phyloP scores from a whole-genome alignment of 2,888 invertebrate species.

The Cylindroiulus punctatus region DNA sequence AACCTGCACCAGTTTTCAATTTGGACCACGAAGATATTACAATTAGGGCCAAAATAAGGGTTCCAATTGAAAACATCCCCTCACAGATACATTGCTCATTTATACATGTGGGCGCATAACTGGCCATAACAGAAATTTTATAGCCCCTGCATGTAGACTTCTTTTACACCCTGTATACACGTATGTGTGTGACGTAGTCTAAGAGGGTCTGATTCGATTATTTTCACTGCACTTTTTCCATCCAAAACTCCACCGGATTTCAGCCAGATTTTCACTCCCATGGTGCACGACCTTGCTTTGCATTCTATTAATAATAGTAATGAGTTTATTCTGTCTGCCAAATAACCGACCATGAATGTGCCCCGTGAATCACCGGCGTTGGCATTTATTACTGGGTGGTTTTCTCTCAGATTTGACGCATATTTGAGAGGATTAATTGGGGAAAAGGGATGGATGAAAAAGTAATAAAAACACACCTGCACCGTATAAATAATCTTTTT shows the following conservation, averaged over 20 bases:
- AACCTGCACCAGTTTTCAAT: too few relatives aligned
- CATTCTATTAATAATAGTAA: background rate
- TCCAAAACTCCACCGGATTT: background rate
- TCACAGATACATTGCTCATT: too few relatives aligned
- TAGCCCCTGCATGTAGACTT: too few relatives aligned
- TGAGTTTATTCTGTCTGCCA: background rate
- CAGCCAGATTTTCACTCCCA: background rate
- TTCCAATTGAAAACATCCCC: too few relatives aligned
- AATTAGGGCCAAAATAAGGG: too few relatives aligned
- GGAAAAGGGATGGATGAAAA: background rate
- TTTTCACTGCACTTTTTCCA: too few relatives aligned
- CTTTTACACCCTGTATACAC: too few relatives aligned
- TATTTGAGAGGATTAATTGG: conserved; percentile 9
- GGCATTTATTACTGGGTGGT: conserved; percentile 33
- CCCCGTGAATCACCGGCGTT: background rate
- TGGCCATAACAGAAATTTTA: too few relatives aligned
- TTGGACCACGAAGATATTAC: too few relatives aligned
- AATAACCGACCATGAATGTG: background rate
- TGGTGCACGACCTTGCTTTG: background rate
- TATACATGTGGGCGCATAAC: too few relatives aligned
- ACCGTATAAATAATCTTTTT: background rate
- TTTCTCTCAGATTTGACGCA: conserved; percentile 3
- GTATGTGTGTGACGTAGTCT: too few relatives aligned
- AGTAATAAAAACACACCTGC: conserved; percentile 35
- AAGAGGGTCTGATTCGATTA: too few relatives aligned